Evolutionary conservation across 35 echinoderm and acorn worm species (phyloP).

Genomic region (Lytechinus variegatus): DNA sequence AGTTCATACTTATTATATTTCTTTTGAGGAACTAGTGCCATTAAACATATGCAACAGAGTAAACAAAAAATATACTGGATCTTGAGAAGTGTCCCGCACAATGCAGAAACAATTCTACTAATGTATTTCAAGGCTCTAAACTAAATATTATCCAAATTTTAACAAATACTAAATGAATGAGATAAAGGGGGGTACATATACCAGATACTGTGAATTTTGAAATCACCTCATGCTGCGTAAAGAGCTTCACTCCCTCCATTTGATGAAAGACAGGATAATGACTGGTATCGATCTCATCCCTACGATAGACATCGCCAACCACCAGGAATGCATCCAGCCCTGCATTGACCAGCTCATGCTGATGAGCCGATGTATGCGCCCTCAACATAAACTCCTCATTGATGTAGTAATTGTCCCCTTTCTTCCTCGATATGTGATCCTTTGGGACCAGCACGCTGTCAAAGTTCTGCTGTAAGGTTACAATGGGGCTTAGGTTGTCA

Average conservation of each 20-base stretch:
- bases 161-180: too few relatives aligned
- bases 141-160: too few relatives aligned
- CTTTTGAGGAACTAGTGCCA: too few relatives aligned
- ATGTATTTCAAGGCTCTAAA: too few relatives aligned
- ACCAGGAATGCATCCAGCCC: constrained; percentile 96
- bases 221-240: constrained; percentile 81
- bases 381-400: constrained; percentile 82
- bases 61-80: too few relatives aligned
- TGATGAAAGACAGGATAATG: constrained; percentile 99
- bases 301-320: constrained; percentile 91
- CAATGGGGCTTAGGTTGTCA: constrained; percentile 86
- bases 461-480: constrained; percentile 87
- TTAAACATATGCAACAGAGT: too few relatives aligned
- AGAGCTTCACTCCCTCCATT: constrained; percentile 93
- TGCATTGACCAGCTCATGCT: constrained; percentile 81
- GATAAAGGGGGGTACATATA: too few relatives aligned
- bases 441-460: constrained; percentile 80
- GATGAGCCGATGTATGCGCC: constrained; percentile 96
- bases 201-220: not conserved
- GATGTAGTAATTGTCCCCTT: constrained; percentile 95
- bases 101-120: too few relatives aligned
- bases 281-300: constrained; percentile 97
- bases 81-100: too few relatives aligned
- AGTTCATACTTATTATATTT: too few relatives aligned
- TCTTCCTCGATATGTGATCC: constrained; percentile 87